Base-by-base conservation (phyloP, 2,797 vertebrate genomes). In the Petrocephalus sullivani region DNA sequence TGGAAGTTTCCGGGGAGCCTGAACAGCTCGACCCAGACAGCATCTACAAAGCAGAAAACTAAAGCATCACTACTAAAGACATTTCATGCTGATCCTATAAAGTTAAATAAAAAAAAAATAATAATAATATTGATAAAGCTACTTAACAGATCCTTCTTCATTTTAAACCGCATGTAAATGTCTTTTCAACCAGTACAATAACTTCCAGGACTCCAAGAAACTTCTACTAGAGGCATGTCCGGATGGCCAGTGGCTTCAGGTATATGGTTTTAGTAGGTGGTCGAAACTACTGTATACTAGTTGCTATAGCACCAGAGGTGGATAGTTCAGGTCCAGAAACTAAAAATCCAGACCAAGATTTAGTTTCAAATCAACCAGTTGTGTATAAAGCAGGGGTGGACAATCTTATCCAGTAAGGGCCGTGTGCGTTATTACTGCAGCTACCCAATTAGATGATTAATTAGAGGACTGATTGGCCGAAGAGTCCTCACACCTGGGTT, bases 1-100 rank as follows among this genome's bases (percentile, higher is more conserved):
- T 90, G 87, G 97, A 96, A 0, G 94, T 96, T 81, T 93, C 96
- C 2, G 96, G 85, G 0, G 94, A 92, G 0, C 91, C 92, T 0
- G 93, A 84, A 56, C 91, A 91, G 23, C 92, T 91, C 28, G 86
- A 82, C 67, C 87, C 88, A 89, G 86, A 85, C 87, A 90, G 7
- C 23, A 78, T 21, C 87, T 85, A 89, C n/a, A 51, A 49, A 89
- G 16, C 12, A 67, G 2, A 41, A 88, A 28, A 64, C 4, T 23
- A 54, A 28, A 4, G 3, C 4, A 56, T 56, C 1, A 53, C 49
- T 46, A 85, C 54, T 19, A 53, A 28, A 2, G 5, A 37, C 49
- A 9, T 81, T 78, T 78, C 33, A 81, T 49, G 19, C 41, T 81
- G 75, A n/a, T 46, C 41, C 6, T 21, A 49, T 37, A 37, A 71